These are phyloP conservation scores for Lontra canadensis DNA, from an alignment of 2,113 vertebrate species.

Conservation along the genomic window DNA sequence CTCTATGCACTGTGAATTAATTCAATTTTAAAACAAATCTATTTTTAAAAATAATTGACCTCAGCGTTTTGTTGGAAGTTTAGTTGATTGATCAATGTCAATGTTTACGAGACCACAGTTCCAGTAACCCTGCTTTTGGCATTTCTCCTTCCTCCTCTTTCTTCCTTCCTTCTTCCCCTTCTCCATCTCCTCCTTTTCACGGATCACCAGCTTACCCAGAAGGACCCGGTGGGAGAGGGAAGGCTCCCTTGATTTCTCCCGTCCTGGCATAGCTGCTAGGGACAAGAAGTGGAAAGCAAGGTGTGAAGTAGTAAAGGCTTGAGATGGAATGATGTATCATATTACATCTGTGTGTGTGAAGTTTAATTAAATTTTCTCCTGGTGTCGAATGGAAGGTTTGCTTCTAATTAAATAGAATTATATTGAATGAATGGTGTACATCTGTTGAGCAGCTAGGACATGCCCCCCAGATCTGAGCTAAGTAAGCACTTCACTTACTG, in stretches of 20 bases:
- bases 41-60: not conserved
- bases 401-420: slow-evolving; percentile 52
- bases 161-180: fast-evolving
- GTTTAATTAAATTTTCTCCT: slow-evolving; percentile 45
- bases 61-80: not conserved
- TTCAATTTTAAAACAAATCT: not conserved
- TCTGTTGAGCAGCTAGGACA: slow-evolving; percentile 28
- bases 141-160: not conserved
- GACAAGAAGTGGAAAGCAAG: not conserved
- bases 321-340: not conserved
- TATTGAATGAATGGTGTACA: not conserved
- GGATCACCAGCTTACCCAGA: not conserved
- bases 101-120: not conserved
- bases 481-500: not conserved
- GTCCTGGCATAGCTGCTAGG: not conserved
- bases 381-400: not conserved
- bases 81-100: not conserved
- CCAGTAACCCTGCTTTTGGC: not conserved
- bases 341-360: not conserved
- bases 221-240: not conserved
- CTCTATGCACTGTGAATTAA: not conserved
- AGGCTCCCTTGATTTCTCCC: not conserved
- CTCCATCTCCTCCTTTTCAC: not conserved
- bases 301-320: not conserved
- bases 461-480: not conserved